Evolutionary conservation across 2,888 invertebrate species (phyloP), one percentile per base, ranked within the genome.

Genomic region (Chymomyza amoena): DNA sequence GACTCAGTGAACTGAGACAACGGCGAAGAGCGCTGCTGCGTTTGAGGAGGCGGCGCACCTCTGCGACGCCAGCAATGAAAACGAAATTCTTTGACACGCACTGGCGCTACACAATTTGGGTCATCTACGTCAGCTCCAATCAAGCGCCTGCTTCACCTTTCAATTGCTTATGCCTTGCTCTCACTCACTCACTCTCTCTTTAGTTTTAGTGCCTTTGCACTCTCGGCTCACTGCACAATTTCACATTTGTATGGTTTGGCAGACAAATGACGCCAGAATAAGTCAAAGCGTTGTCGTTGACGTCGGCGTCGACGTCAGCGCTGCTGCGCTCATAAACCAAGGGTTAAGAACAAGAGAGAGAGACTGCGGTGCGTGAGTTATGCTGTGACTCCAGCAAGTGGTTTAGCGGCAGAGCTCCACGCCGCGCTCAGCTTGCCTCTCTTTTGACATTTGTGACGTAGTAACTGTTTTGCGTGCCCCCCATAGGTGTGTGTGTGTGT

Each of bases 71-170:
- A 32, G 51, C 39, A 63, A 67, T 71, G 70, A 80, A 80, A 80
- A 73, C 65, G 70, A 76, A 87, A 79, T 83, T 79, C 86, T 87
- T 76, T 76, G 61, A 36, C 54, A 28, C 18, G 51, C 13, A n/a
- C 45, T 20, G 16, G 16, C 39, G 45, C 28, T 18, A 56, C 39
- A 16, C 16, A 60, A 57, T 77, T 75, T 78, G 88, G 85, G 88
- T 87, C 86, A 85, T 10, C 39, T 10, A 7, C 39, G 76, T 82
- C 79, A 80, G 80, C 80, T 78, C 76, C 75, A 73, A 63, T 69
- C 73, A 65, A 13, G 52, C 45, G 54, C 66, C 54, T 63, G 67
- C 65, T 13, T 18, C 20, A n/a, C 16, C 45, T 39, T 18, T 15
- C 18, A 20, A 13, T 28, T n/a, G 32, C 36, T 60, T 60, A 10